These are phyloP conservation scores for Lutraria lutraria DNA, from an alignment of 2,888 invertebrate genomes.

Conservation along the genomic window DNA sequence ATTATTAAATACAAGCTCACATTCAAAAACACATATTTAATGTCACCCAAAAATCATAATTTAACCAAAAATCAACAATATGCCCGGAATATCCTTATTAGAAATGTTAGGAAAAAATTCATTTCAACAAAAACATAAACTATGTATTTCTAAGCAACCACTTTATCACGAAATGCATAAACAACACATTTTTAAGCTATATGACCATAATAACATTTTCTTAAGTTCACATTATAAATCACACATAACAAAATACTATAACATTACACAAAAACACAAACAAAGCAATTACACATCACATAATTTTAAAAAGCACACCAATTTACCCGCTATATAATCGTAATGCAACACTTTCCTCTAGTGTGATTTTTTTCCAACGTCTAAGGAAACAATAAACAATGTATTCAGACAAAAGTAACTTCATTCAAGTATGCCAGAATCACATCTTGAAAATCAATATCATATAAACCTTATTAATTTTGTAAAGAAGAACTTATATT, in stretches of 20 bases:
- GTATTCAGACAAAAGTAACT: not conserved
- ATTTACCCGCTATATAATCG: conserved; percentile 53
- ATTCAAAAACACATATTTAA: too few relatives aligned
- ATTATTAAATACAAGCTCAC: too few relatives aligned
- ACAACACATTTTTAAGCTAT: not conserved
- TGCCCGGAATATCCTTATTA: too few relatives aligned
- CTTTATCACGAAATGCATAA: not conserved
- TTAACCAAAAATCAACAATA: too few relatives aligned
- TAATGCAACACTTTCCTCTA: conserved; percentile 52
- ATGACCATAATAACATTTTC: too few relatives aligned
- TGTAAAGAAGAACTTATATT: too few relatives aligned
- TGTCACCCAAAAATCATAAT: too few relatives aligned
- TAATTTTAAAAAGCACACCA: not conserved
- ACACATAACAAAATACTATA: not conserved
- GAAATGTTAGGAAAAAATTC: too few relatives aligned
- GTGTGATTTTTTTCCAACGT: conserved; percentile 40
- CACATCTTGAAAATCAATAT: too few relatives aligned
- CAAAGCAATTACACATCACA: not conserved
- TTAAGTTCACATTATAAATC: not conserved
- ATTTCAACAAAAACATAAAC: too few relatives aligned
- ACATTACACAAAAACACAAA: not conserved
- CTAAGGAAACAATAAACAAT: not conserved
- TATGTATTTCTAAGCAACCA: too few relatives aligned
- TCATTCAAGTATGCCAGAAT: not conserved
- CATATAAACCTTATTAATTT: too few relatives aligned